Base-by-base conservation (phyloP, 2,888 invertebrate genomes). In the Thelaira solivaga region DNA sequence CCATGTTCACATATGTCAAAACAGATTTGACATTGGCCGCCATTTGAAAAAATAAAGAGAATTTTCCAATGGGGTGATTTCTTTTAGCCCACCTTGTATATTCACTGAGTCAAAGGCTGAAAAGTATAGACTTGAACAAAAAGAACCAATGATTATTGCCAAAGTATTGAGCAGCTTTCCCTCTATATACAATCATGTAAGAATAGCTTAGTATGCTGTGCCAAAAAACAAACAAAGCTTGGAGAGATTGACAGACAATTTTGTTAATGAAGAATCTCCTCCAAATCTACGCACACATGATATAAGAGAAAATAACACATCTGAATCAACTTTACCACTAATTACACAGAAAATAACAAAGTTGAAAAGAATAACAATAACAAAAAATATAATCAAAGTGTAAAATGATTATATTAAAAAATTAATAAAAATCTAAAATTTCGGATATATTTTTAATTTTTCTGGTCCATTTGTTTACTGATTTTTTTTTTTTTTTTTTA, bases 181-280 rank as follows among this genome's bases (percentile, higher is more conserved):
- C 18, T 7, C 69, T 0, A 80, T 73, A 53, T 81, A 59, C 34
- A 74, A 80, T 34, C 71, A 80, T 39, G 76, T 82, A 2, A 64
- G 80, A 39, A 78, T 80, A 18, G 77, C 80, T 11, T 13, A 77
- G 80, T 81, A 81, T 78, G 74, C 79, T 34, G 69, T 80, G 2
- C 77, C 80, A 5, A 51, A 67, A 13, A 24, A 47, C 11, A 72
- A 68, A 36, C 80, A 69, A 61, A 80, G 62, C 0, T 34, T 80
- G n/a, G 80, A 81, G 10, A 43, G 71, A 13, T 61, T 80, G 8
- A 80, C 80, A 18, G 80, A 80, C 36, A 71, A 77, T 65, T 61
- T 80, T 18, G 59, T 76, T 8, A 80, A 81, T 41, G 76, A 69
- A 47, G 69, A 77, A 61, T 47, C 71, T 4, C 47, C 71, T 8